Evolutionary conservation across 1,140 invertebrate species (phyloP).

Genomic region (Apolygus lucorum): DNA sequence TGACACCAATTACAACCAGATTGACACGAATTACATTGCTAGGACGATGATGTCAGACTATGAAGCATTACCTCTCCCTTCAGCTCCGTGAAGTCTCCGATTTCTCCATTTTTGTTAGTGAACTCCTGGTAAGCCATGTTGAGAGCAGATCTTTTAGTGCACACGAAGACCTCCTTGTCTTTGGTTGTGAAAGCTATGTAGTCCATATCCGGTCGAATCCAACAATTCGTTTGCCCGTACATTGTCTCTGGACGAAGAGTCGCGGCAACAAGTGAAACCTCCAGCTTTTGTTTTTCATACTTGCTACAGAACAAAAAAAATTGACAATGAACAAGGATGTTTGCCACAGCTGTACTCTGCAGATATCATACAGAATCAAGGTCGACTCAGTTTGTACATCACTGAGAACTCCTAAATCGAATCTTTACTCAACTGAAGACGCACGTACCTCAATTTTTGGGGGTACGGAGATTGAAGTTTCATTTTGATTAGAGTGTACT

Average conservation of each 20-base stretch:
- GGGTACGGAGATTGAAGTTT: constrained; percentile 68
- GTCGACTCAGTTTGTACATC: too few species aligned
- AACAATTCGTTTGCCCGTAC: constrained; percentile 99
- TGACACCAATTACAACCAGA: too few species aligned
- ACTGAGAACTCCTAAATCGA: too few species aligned
- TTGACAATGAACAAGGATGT: background rate
- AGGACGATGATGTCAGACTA: too few species aligned
- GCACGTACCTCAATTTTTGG: constrained; percentile 53
- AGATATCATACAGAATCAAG: too few species aligned
- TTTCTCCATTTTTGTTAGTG: constrained; percentile 67
- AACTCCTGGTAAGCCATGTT: constrained; percentile 97
- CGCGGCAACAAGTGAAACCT: constrained; percentile 87
- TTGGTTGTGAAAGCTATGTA: constrained; percentile 77
- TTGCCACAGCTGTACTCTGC: too few species aligned
- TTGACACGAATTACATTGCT: too few species aligned
- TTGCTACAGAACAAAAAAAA: constrained; percentile 31
- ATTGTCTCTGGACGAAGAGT: constrained; percentile 97
- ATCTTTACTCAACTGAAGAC: background rate
- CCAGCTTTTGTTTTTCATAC: constrained; percentile 23
- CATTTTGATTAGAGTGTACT: constrained; percentile 97
- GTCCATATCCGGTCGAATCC: constrained; percentile 89
- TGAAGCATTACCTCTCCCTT: constrained; percentile 58
- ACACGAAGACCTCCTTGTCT: constrained; percentile 75
- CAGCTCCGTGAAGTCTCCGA: constrained; percentile 60
- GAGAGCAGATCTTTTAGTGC: constrained; percentile 73